Evolutionary conservation across 2,797 vertebrate species (phyloP), one percentile per base, ranked within the genome.

Genomic region (Rachycentron canadum): DNA sequence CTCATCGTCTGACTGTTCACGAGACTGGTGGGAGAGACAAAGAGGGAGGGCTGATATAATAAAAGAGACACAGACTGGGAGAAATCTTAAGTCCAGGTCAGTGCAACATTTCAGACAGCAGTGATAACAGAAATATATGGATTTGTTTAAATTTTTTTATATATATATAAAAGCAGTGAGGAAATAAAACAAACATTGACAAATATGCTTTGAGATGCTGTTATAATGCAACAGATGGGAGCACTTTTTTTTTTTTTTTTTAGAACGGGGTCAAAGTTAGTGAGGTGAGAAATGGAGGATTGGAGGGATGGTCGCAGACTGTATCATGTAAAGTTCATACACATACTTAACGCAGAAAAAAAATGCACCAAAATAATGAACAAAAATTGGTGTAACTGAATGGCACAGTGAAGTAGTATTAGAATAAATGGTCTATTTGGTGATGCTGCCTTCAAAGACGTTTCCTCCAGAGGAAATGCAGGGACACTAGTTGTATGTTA

Each of bases 1-100:
- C 92, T 99, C 98, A 75, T 99, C 98, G 0, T 99, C 98, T 0
- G 98, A 99, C 92, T 97, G 98, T 88, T 99, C 98, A 88, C 95
- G 96, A 88, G 98, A 99, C 98, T 99, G 93, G 21, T n/a, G 78
- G 67, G 57, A 70, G 41, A 63, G 65, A 78, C 28, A 61, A 64
- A 65, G 59, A 73, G 62, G 70, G 69, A 59, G 70, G 57, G 76
- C 26, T 45, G 67, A 73, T 47, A 56, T 23, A 19, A 61, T 60
- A 61, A 74, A 67, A 80, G 23, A 47, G 55, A 73, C 25, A 56
- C 19, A 25, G 67, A 23, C 43, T 19, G 19, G 6, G 0, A 1
- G 32, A 21, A 21, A 47, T 16, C 19, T 21, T 30, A 50, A 58
- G 47, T 70, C 41, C 41, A 52, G 4, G n/a, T 62, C 41, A 43